These are phyloP conservation scores for Muntiacus reevesi DNA, from an alignment of 2,113 vertebrate species.

Conservation along the genomic window DNA sequence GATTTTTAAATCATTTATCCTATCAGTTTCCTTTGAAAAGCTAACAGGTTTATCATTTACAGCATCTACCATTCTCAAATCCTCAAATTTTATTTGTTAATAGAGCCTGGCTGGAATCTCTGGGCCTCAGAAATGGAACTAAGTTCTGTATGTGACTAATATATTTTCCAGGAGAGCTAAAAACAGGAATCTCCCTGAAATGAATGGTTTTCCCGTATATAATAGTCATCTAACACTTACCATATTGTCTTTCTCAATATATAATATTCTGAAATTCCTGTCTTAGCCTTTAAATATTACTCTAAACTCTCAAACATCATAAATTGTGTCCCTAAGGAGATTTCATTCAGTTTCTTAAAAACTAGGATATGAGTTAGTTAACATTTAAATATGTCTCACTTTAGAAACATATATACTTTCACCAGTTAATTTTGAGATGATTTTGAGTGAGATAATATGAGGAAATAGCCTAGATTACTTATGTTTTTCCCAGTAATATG, in stretches of 20 bases:
- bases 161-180: not conserved
- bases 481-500: not conserved
- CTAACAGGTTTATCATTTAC: conserved; percentile 11
- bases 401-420: not conserved
- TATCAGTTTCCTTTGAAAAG: conserved; percentile 15
- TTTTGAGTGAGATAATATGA: not conserved
- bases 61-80: not conserved
- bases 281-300: not conserved
- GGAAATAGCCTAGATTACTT: not conserved
- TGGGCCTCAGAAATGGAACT: conserved; percentile 11
- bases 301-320: not conserved
- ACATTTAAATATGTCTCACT: not conserved
- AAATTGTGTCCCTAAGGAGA: not conserved
- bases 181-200: not conserved
- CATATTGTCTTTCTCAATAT: not conserved
- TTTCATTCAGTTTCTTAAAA: not conserved
- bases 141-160: not conserved
- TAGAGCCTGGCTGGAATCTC: not conserved
- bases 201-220: not conserved
- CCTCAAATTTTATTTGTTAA: not conserved
- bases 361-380: not conserved
- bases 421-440: not conserved
- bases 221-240: not conserved
- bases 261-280: not conserved
- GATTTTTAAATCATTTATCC: conserved; percentile 47